Base-by-base conservation (phyloP, 2,797 vertebrate genomes). In the Phalanger gymnotis region DNA sequence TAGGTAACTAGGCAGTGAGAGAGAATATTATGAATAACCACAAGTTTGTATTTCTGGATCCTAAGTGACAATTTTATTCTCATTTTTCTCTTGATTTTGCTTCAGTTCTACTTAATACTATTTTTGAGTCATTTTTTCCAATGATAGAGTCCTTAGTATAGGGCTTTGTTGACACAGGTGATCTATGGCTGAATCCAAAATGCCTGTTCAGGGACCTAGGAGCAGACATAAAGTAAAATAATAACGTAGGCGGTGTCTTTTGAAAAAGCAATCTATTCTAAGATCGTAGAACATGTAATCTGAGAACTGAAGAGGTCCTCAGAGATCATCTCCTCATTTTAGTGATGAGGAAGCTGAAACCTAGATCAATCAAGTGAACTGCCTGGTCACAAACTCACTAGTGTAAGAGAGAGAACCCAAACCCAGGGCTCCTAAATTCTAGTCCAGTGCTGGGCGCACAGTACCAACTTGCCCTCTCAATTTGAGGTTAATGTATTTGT, bases 191-290 rank as follows among this genome's bases (percentile, higher is more conserved):
- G 47, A 53, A 94, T 93, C 87, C 54, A 47, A 91, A 95, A 61
- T 27, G 51, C 92, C 95, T 87, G 25, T 87, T 95, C 34, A 0
- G n/a, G 91, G 81, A 94, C 22, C 34, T 9, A 13, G 55, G 58
- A 55, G 47, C 34, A 54, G 92, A 61, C 81, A 87, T 90, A 25
- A 54, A 89, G 92, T 34, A 28, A 51, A 57, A 54, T 16, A 55
- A 55, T 61, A 58, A 94, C 11, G 22, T 73, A 92, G 95, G 92
- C 91, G 89, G 90, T 55, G 92, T 54, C 27, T 81, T 73, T 87
- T 47, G 61, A 73, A 55, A 53, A 81, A 92, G 90, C 91, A 90
- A 94, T 54, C 28, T 25, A 31, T 53, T 53, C 58, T 25, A 53
- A 90, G 95, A 93, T 92, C 52, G 16, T 1, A 31, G 53, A 55